Evolutionary conservation across 2,113 vertebrate genomes (phyloP), one percentile per base, ranked within the genome.

Genomic region (Ardeotis arabs): DNA sequence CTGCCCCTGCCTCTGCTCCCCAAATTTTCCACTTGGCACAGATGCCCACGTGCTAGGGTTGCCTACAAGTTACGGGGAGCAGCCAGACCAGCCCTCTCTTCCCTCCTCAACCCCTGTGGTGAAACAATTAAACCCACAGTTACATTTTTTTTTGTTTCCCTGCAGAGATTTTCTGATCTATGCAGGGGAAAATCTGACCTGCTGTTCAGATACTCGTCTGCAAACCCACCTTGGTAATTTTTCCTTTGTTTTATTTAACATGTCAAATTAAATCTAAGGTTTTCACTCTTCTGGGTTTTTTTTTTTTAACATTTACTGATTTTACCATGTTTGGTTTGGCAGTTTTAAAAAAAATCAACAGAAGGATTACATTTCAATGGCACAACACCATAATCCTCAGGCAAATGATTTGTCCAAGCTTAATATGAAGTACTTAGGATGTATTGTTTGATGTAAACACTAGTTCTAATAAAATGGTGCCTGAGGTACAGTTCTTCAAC

Each of bases 361-460:
- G 98, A 98, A 98, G 98, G 98, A 99, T 99, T 99, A 98, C 97
- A 98, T 99, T 99, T 99, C 99, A 99, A 98, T 98, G 99, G 98
- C 98, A 98, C 98, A 99, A 98, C 98, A 99, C 98, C 98, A 98
- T 98, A 98, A 99, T 99, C 99, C 99, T 98, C 98, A 99, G 99
- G 99, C 99, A 99, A 99, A 99, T 99, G 98, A 99, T 99, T 99
- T 99, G 99, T 99, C 99, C 98, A 99, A 98, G 98, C 99, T 99
- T 99, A 99, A 99, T 99, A 99, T 98, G 98, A 99, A 99, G 98
- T 98, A 99, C 99, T 99, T 99, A 99, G 98, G 98, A 99, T 99
- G 98, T 98, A 99, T 99, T 99, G 98, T 99, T 98, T 99, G 99
- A 99, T 99, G 99, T 99, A 99, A 99, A 99, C 99, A 99, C 98